Evolutionary conservation across 2,797 vertebrate species (phyloP), one percentile per base, ranked within the genome.

Genomic region (Lycodopsis pacificus): DNA sequence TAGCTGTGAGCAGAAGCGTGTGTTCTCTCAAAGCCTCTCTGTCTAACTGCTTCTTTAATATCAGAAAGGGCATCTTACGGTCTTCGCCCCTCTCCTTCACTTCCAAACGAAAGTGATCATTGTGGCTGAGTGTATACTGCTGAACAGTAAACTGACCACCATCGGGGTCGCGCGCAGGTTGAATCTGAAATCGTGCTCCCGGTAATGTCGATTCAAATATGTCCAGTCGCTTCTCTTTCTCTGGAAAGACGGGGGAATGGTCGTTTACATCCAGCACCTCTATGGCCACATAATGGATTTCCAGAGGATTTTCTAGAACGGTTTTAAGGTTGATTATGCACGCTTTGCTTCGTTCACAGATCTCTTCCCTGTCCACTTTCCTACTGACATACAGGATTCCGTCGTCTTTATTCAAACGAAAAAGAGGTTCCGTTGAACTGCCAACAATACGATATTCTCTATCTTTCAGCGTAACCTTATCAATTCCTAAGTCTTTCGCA

Each of bases 271-370:
- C 92, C 27, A 90, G 3, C 25, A 94, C 83, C 44, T 90, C 88
- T 15, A 93, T 48, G 2, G 73, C 0, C 15, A 91, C 81, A 11
- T 90, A 91, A 75, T 93, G 89, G 17, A 93, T 82, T 61, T 93
- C 90, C 13, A 91, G 48, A 4, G 92, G 92, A 19, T 88, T 92
- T 83, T 94, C 89, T 32, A 86, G 81, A 32, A 94, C 85, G 0
- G 93, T 93, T 86, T 95, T 94, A 13, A 95, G 65, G 66, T 91
- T 87, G 30, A 95, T 44, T 30, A 93, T 61, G 73, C 94, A 95
- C 4, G 63, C 58, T 25, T 61, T 83, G 46, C 67, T 88, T 38
- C 81, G 71, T 40, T 64, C 90, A 62, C 94, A 95, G 22, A 95
- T 88, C 44, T 92, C 85, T 48, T 95, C 94, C 56, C 93, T 86